Conservation (phyloP, 2,888 invertebrate genomes). For the Nezara viridula region DNA sequence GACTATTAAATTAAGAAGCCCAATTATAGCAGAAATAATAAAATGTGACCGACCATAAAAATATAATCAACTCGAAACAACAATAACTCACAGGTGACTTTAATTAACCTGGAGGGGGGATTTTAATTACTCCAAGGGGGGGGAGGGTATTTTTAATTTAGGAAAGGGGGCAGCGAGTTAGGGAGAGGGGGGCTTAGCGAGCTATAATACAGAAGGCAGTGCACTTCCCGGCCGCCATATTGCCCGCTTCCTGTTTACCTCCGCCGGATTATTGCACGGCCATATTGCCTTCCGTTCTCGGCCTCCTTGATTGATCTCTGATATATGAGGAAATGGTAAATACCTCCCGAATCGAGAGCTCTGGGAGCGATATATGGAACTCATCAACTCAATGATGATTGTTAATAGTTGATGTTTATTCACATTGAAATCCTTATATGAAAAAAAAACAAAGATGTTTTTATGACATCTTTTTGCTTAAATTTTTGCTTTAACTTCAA, state of each 20-base stretch:
- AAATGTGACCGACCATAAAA: background rate
- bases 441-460: no score
- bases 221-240: background rate
- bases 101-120: background rate
- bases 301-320: background rate
- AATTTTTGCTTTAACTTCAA: no score
- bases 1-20: background rate
- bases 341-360: background rate
- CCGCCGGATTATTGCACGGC: background rate
- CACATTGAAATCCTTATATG: no score
- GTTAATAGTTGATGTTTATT: no score
- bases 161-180: background rate
- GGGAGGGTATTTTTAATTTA: background rate
- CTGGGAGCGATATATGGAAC: no score
- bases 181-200: background rate
- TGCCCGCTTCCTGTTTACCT: background rate
- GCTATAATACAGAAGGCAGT: background rate
- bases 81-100: constrained; percentile 27
- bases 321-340: background rate
- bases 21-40: background rate
- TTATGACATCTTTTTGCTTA: no score
- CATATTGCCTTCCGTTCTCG: background rate
- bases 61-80: background rate
- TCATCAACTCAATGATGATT: no score
- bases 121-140: background rate